Evolutionary conservation across 2,888 invertebrate species (phyloP).

Genomic region (Phanerotoma sp.): DNA sequence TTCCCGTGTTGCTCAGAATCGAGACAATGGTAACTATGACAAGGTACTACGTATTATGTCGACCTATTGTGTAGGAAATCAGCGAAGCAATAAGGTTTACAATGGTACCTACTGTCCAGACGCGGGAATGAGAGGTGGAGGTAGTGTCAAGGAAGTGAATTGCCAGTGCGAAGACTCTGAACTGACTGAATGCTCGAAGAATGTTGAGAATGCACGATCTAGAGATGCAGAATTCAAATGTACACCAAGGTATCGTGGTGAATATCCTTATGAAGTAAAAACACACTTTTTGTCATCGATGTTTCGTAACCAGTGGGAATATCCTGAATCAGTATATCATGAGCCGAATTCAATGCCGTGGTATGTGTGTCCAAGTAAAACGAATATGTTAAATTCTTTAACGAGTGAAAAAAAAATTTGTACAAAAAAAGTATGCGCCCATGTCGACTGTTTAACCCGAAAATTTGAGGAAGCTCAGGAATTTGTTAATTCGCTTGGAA

Average conservation of each 20-base stretch:
- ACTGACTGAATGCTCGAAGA: neutral
- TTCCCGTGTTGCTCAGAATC: conserved; percentile 9
- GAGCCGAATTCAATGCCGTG: no score
- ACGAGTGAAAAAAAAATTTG: conserved; percentile 19
- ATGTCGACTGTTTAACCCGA: conserved; percentile 44
- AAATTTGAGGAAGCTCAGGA: conserved; percentile 47
- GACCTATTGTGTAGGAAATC: conserved; percentile 33
- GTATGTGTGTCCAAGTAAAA: no score
- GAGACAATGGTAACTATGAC: conserved; percentile 29
- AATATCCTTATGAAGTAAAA: neutral
- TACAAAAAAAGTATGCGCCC: conserved; percentile 39
- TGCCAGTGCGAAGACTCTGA: conserved; percentile 5
- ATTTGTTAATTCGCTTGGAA: conserved; percentile 49
- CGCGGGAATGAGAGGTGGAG: conserved; percentile 40
- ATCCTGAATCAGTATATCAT: no score
- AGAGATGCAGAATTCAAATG: neutral
- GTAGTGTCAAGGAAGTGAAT: conserved; percentile 30
- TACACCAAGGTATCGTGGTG: neutral
- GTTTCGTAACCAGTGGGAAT: neutral
- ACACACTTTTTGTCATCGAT: conserved; percentile 7
- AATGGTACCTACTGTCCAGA: conserved; percentile 12
- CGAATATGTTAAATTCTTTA: neutral
- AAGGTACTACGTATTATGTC: conserved; percentile 28
- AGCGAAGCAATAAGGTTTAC: conserved; percentile 12
- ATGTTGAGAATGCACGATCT: neutral